Conservation (phyloP, 2,113 vertebrate species). For the Pycnonotus jocosus region DNA sequence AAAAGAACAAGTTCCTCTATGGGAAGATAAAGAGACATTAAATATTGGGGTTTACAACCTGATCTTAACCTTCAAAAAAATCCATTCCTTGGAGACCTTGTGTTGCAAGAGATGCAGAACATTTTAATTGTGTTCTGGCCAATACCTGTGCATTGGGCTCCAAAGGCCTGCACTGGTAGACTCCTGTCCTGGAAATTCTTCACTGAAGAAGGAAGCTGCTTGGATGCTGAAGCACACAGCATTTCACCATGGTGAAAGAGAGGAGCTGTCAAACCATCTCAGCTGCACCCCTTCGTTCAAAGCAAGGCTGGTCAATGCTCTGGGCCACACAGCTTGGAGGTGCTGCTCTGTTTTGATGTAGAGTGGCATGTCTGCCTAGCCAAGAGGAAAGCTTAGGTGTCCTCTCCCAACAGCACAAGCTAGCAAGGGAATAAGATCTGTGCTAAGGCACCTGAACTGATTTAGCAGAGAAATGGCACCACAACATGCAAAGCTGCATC, state of each 20-base stretch:
- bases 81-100: background rate
- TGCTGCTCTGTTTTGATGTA: background rate
- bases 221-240: background rate
- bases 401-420: background rate
- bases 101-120: background rate
- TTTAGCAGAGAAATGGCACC: background rate
- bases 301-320: background rate
- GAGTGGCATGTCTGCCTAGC: background rate
- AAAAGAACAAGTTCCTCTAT: constrained; percentile 7
- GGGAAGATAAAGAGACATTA: constrained; percentile 11
- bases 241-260: background rate
- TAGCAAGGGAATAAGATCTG: background rate
- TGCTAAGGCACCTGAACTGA: background rate
- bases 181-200: background rate
- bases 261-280: background rate
- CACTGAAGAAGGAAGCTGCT: background rate
- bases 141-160: background rate
- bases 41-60: constrained; percentile 35
- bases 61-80: background rate
- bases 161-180: background rate
- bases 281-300: background rate
- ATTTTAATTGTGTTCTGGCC: background rate
- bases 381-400: background rate
- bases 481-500: background rate
- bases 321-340: accelerated